Evolutionary conservation across 2,888 invertebrate genomes (phyloP).

Genomic region (Ariolimax columbianus): DNA sequence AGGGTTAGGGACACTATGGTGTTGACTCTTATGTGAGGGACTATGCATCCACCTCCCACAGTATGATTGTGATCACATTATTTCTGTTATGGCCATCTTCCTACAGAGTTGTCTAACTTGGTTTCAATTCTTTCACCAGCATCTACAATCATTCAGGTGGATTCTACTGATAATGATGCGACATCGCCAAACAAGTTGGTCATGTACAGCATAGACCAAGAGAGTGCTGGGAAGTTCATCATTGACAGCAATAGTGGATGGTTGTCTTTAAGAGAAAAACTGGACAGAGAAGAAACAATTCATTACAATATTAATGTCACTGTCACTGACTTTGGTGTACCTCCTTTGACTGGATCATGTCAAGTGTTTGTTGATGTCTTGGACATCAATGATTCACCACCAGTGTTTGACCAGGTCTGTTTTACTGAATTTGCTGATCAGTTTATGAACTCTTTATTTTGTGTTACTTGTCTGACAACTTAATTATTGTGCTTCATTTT

Average conservation of each 20-base stretch:
- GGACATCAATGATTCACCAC: slow-evolving; percentile 95
- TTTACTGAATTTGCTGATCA: neutral
- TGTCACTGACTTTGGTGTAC: slow-evolving; percentile 71
- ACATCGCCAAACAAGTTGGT: slow-evolving; percentile 87
- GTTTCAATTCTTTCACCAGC: neutral
- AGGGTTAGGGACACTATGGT: too few relatives aligned
- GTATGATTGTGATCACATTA: too few relatives aligned
- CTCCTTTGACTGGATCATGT: slow-evolving; percentile 54
- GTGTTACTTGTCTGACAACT: too few relatives aligned
- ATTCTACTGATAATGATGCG: slow-evolving; percentile 70
- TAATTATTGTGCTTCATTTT: too few relatives aligned
- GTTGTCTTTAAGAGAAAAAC: slow-evolving; percentile 91
- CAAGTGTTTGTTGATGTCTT: slow-evolving; percentile 85
- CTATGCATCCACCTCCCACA: too few relatives aligned
- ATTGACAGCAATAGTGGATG: slow-evolving; percentile 91
- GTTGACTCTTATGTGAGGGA: too few relatives aligned
- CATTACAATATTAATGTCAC: slow-evolving; percentile 69
- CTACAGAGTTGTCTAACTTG: neutral
- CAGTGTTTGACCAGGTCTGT: slow-evolving; percentile 81
- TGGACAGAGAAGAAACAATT: slow-evolving; percentile 87
- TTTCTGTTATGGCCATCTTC: neutral
- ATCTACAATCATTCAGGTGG: slow-evolving; percentile 50
- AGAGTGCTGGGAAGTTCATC: slow-evolving; percentile 91
- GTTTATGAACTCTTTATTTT: neutral
- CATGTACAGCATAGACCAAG: slow-evolving; percentile 92